Base-by-base conservation (phyloP, 1,140 invertebrate species). In the Odontomachus brunneus region DNA sequence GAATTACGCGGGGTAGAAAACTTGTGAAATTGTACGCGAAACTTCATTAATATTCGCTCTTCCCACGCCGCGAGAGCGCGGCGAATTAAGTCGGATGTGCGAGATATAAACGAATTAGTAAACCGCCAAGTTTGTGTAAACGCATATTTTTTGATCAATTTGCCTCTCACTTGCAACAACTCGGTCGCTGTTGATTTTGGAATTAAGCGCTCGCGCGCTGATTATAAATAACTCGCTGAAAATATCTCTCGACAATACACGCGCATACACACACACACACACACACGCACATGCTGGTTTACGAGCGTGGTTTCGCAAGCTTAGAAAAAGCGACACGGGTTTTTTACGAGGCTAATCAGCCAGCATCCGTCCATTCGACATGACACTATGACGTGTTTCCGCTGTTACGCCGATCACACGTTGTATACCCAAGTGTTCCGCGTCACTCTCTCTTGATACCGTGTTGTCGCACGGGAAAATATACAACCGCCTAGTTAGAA, bases 401-500 rank as follows among this genome's bases (percentile, higher is more conserved):
- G 66, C 75, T 72, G 22, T 71, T 71, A 11, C 9, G 3, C 51
- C 9, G 17, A 19, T 69, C 72, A 48, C 26, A n/a, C 26, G 7
- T 76, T 62, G 80, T 84, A 48, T 86, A 55, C 55, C 60, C 72
- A 85, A 74, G 59, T 65, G 67, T 73, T 59, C 72, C 14, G 38
- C 49, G 33, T 66, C 82, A 80, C 29, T 80, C 65, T 80, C 65
- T 80, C 49, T 55, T 57, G 75, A 59, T 80, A 71, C 22, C 38
- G 38, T 72, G 49, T 71, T 82, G 44, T 81, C 76, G 51, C 53
- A 53, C 26, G 76, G 24, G 69, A 84, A 84, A 82, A 84, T 84
- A 84, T 84, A 84, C 82, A 82, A 82, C 63, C 65, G 62, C 33
- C 22, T 71, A 81, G 65, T 82, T 74, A 51, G 80, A 75, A 82